Base-by-base conservation (phyloP, 1,140 invertebrate genomes). In the Cotesia glomerata region DNA sequence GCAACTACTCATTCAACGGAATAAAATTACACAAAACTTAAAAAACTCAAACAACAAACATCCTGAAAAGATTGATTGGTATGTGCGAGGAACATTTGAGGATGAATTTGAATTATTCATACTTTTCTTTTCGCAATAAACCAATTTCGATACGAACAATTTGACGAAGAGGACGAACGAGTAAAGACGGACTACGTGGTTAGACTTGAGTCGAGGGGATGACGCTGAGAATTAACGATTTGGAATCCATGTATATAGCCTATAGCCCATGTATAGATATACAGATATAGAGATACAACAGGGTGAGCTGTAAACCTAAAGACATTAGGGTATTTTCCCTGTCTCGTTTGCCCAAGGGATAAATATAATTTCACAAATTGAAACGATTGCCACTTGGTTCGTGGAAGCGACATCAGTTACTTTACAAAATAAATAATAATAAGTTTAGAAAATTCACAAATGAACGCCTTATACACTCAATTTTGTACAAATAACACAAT, bases 81-180 rank as follows among this genome's bases (percentile, higher is more conserved):
- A 58, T 58, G 14, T 58, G 18, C 16, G 56, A 78, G 77, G 79
- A 83, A 82, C 36, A 39, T 36, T 51, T 35, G 35, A 78, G 79
- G 81, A 79, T 75, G 79, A 77, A 76, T 68, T 76, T 86, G 85
- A 86, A 86, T 86, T 82, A 86, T 86, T 85, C 85, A 86, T 85
- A 78, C 79, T 83, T 81, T 80, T 75, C 67, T 75, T 76, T 75
- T 70, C 71, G 68, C 72, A 75, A 78, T 80, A 81, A 81, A 80
- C 77, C 78, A 80, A 81, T 81, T 81, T 81, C 75, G 71, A 71
- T 75, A 75, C 71, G 74, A 75, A 73, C 71, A 75, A 75, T 75
- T 75, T 73, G 72, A 76, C 79, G 76, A 77, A 80, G 77, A 78
- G 64, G 74, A 34, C 26, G 18, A 63, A 70, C 39, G 39, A 45